Conservation (phyloP, 2,888 invertebrate species). For the Stenoptilia bipunctidactyla region DNA sequence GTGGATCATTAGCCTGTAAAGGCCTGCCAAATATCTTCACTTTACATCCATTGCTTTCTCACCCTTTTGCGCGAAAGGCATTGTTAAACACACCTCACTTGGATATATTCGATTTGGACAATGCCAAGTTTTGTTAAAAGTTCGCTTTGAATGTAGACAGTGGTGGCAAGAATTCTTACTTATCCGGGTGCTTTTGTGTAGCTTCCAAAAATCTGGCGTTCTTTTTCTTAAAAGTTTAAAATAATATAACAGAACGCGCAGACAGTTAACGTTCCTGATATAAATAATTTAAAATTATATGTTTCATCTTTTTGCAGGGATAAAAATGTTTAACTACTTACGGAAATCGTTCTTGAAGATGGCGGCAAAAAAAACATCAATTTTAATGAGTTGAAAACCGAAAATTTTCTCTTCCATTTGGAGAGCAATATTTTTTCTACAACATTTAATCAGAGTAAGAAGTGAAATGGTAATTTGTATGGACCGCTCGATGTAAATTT, state of each 20-base stretch:
- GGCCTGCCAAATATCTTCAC: slow-evolving; percentile 67
- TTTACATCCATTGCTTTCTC: slow-evolving; percentile 48
- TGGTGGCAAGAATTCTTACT: too few relatives aligned
- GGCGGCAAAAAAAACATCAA: slow-evolving; percentile 49
- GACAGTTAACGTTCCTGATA: too few relatives aligned
- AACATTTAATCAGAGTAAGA: slow-evolving; percentile 71
- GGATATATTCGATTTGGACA: slow-evolving; percentile 30
- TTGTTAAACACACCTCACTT: slow-evolving; percentile 54
- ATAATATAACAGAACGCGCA: too few relatives aligned
- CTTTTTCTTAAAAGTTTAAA: too few relatives aligned
- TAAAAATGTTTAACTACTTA: slow-evolving; percentile 34
- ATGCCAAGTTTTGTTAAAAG: slow-evolving; percentile 39
- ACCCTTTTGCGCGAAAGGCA: slow-evolving; percentile 52
- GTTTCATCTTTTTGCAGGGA: slow-evolving; percentile 9
- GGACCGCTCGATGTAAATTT: slow-evolving; percentile 71
- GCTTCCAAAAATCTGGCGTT: not conserved
- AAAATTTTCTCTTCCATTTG: slow-evolving; percentile 66
- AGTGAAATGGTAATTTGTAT: slow-evolving; percentile 71
- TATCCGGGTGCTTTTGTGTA: not conserved
- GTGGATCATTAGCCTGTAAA: slow-evolving; percentile 66
- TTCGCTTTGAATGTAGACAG: too few relatives aligned
- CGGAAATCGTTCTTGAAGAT: slow-evolving; percentile 29
- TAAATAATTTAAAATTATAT: not conserved
- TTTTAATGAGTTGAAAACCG: slow-evolving; percentile 67
- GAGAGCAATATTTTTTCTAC: slow-evolving; percentile 69